Evolutionary conservation across 2,797 vertebrate genomes (phyloP), one percentile per base, ranked within the genome.

Genomic region (Todus mexicanus): DNA sequence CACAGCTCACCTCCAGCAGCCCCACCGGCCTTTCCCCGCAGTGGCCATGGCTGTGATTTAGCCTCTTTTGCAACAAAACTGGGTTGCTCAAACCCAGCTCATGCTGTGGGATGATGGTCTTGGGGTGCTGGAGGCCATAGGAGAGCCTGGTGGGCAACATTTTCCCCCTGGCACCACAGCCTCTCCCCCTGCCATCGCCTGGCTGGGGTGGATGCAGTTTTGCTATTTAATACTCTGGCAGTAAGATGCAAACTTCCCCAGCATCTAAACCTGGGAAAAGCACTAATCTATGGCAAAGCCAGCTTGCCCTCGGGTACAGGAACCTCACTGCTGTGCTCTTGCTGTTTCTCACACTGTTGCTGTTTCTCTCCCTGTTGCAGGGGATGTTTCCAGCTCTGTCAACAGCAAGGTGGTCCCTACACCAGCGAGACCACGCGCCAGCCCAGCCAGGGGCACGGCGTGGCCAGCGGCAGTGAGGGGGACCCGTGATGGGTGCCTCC

Each of bases 361-460:
- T 59, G 8, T 57, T 82, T 56, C 61, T 87, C 56, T 81, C 31
- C 48, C 51, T 4, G 0, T 3, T 73, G 45, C 72, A 89, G 84
- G 74, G 65, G 48, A 33, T 23, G 4, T 29, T 60, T 72, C 47
- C 9, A 22, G 6, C 40, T 45, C 37, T 79, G 50, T 54, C 68
- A 53, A 3, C 0, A 0, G 19, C 0, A 1, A n/a, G 31, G 31
- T 11, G 23, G 33, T 51, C 26, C 54, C 65, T 2, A 2, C 9
- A 18, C 16, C 10, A 2, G 21, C 16, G 2, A 29, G 56, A 72
- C 63, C 33, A 29, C 0, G 1, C 65, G 29, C 60, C 65, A 93
- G 61, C 71, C 63, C 66, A 51, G 65, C 21, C 21, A 78, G 19
- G 47, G 70, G 11, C 33, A 70, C 2, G 0, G 37, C 2, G 10